Conservation (phyloP, 2,113 vertebrate species). For the Ardeotis arabs region DNA sequence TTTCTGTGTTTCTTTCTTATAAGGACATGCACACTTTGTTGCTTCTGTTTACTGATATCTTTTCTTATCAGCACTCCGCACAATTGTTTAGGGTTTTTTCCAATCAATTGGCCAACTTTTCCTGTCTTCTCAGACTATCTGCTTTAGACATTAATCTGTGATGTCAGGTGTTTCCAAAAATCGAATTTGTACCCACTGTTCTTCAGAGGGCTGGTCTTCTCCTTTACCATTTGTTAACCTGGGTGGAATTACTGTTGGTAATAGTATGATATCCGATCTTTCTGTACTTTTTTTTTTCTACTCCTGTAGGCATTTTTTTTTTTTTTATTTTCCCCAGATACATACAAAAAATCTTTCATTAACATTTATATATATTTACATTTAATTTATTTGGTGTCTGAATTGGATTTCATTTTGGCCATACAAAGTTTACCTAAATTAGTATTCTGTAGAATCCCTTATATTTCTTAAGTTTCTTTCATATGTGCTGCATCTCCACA, state of each 20-base stretch:
- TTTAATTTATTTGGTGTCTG: neutral
- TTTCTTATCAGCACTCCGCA: neutral
- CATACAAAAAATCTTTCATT: neutral
- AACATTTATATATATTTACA: neutral
- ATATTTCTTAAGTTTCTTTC: neutral
- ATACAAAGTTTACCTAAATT: neutral
- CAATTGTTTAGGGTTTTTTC: neutral
- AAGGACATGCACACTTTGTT: neutral
- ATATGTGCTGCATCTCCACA: neutral
- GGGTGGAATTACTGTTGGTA: neutral
- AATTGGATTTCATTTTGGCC: neutral
- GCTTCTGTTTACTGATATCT: neutral
- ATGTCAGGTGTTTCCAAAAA: neutral
- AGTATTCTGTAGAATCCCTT: neutral
- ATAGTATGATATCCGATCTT: neutral
- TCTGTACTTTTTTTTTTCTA: neutral
- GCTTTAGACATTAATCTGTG: neutral
- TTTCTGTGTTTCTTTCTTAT: neutral
- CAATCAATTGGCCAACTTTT: neutral
- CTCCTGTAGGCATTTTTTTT: neutral
- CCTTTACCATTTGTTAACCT: neutral
- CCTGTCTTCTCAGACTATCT: neutral
- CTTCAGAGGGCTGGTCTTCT: neutral
- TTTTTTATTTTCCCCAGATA: neutral
- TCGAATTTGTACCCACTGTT: neutral